Evolutionary conservation across 2,888 invertebrate species (phyloP), one percentile per base, ranked within the genome.

Genomic region (Nectonema munidae): DNA sequence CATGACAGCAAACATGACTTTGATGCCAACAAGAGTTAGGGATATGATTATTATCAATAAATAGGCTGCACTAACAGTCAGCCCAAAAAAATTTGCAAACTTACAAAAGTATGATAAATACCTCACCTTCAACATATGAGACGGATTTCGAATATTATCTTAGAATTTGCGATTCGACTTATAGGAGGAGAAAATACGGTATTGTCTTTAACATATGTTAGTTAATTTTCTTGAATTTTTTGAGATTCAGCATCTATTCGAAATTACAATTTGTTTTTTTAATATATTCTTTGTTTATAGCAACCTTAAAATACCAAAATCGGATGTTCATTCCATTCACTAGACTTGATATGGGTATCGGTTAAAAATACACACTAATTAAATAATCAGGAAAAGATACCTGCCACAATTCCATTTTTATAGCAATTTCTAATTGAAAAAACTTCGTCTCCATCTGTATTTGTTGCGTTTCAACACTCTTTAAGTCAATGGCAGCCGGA

Each of bases 371-470:
- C 6, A 11, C 5, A 39, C 11, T 5, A 17, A 39, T 39, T 40
- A 9, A 37, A 33, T 21, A 40, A 11, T 21, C 15, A 20, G 19
- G 15, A 9, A 9, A 13, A 36, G 50, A 46, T 49, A 69, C 71
- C 65, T 79, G 79, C 89, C 89, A 99, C 42, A 95, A 58, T 52
- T 99, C 95, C 86, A 95, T 86, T 52, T 81, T 76, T 47, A 99
- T 95, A 21, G 95, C 89, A 44, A 73, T 76, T 51, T 99, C 89
- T 32, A 95, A 61, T 50, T 95, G 83, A 51, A 72, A 73, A 36
- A 95, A 61, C 39, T 95, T 67, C 1, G 95, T 99, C 54, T 99
- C 89, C 49, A 95, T 60, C 57, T 95, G 89, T 45, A 86, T 62
- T 49, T 81, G 77, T 54, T 89, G 83, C 0, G 86, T 89, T 52